phyloP scores from a whole-genome alignment of 1,140 invertebrate genomes.

The Drosophila bocqueti region DNA sequence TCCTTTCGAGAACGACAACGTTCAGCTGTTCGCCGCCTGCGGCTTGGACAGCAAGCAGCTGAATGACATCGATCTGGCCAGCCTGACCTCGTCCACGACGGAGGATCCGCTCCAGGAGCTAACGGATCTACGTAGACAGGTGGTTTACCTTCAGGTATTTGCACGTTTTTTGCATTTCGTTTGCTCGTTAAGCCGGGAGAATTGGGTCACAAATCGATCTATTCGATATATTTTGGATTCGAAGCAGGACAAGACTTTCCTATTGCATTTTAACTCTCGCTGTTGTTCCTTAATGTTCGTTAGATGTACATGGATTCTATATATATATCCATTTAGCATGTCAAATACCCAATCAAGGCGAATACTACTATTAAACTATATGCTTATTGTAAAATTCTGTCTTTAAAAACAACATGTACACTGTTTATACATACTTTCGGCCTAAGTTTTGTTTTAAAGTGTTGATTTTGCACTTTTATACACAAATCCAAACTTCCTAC shows the following conservation, averaged over 20 bases:
- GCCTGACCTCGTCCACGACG: conserved; percentile 83
- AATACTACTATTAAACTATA: conserved; percentile 15
- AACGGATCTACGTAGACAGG: conserved; percentile 91
- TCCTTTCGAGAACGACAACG: conserved; percentile 94
- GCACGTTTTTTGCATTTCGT: conserved; percentile 83
- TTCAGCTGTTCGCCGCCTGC: conserved; percentile 89
- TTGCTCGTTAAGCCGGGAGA: conserved; percentile 63
- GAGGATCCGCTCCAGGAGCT: conserved; percentile 88
- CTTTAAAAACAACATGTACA: conserved; percentile 9
- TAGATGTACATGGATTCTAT: conserved; percentile 24
- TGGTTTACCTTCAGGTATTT: conserved; percentile 90
- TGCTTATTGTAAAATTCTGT: conserved; percentile 45
- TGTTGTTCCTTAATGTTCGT: conserved; percentile 56
- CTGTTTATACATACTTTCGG: conserved; percentile 18
- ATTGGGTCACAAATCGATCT: conserved; percentile 42
- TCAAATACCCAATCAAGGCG: conserved; percentile 17
- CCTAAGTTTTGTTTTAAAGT: conserved; percentile 34
- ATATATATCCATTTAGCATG: conserved; percentile 45
- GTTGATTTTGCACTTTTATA: conserved; percentile 44
- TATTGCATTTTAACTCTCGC: conserved; percentile 41
- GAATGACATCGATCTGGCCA: conserved; percentile 87
- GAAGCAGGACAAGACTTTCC: conserved; percentile 52
- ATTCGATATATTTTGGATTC: conserved; percentile 12
- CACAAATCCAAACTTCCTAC: background rate
- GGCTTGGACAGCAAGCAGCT: conserved; percentile 85